Percentiles rank a stretch among this genome's conserved stretches.
These are phyloP conservation scores for Exephanes ischioxanthus DNA, from an alignment of 2,888 invertebrate species.

Conservation along the genomic window DNA sequence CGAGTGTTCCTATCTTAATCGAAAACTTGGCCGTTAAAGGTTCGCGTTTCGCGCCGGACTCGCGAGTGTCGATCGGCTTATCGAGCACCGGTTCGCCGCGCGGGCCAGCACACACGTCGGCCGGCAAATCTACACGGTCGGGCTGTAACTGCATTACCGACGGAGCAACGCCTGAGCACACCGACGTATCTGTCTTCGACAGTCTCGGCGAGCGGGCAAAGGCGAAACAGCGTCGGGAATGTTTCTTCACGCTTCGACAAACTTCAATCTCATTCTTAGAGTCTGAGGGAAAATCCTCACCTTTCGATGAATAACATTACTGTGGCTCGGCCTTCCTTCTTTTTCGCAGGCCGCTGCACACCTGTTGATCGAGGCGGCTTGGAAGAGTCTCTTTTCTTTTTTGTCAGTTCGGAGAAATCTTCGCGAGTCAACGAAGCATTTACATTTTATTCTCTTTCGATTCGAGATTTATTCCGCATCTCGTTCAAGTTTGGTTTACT, in stretches of 20 bases:
- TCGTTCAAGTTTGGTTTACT: too few relatives aligned
- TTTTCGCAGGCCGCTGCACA: background rate
- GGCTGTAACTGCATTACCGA: background rate
- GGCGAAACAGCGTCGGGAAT: background rate
- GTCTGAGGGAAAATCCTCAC: background rate
- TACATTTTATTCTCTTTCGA: too few relatives aligned
- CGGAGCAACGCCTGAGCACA: background rate
- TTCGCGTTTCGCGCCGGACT: background rate
- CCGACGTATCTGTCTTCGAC: background rate
- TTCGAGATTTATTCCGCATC: too few relatives aligned
- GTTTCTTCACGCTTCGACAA: background rate
- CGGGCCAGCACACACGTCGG: background rate
- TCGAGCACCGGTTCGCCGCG: background rate
- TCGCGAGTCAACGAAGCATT: background rate
- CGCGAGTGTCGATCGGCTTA: conserved; percentile 34
- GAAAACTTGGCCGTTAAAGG: conserved; percentile 43
- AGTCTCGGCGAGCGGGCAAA: background rate
- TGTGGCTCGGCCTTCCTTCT: background rate
- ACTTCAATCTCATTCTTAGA: background rate
- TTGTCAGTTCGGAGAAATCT: background rate
- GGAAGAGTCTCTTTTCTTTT: background rate
- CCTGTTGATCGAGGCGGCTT: conserved; percentile 30
- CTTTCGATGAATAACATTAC: conserved; percentile 1
- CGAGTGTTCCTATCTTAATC: conserved; percentile 52
- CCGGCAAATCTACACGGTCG: background rate